phyloP scores from a whole-genome alignment of 2,888 invertebrate species.

The Patella caerulea region DNA sequence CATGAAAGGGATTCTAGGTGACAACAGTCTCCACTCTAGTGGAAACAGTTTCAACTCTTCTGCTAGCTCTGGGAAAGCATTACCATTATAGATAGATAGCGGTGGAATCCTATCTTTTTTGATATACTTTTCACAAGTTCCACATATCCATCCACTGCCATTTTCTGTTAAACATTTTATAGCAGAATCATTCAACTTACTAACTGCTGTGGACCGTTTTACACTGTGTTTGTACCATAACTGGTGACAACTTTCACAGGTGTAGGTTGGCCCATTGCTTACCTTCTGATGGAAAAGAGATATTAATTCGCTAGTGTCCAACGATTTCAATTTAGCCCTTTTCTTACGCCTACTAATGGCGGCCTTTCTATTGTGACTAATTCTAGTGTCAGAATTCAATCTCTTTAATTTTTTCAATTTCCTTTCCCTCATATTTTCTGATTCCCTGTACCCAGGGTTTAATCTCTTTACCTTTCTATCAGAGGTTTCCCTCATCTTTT shows the following conservation, averaged over 20 bases:
- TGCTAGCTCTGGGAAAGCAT: no score
- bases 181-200: background rate
- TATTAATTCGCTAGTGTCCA: background rate
- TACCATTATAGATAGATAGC: background rate
- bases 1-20: background rate
- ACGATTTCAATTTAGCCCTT: background rate
- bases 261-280: background rate
- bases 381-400: background rate
- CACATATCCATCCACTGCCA: background rate
- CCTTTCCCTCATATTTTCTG: background rate
- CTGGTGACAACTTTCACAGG: background rate
- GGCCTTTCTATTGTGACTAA: background rate
- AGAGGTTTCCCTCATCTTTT: no score
- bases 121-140: background rate
- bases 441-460: background rate
- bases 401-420: background rate
- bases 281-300: background rate
- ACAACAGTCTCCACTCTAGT: background rate
- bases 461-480: background rate
- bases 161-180: background rate
- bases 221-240: background rate
- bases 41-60: background rate
- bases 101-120: background rate
- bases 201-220: background rate
- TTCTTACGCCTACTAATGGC: background rate